Conservation (phyloP, 2,888 invertebrate species). For the Thecophora atra region DNA sequence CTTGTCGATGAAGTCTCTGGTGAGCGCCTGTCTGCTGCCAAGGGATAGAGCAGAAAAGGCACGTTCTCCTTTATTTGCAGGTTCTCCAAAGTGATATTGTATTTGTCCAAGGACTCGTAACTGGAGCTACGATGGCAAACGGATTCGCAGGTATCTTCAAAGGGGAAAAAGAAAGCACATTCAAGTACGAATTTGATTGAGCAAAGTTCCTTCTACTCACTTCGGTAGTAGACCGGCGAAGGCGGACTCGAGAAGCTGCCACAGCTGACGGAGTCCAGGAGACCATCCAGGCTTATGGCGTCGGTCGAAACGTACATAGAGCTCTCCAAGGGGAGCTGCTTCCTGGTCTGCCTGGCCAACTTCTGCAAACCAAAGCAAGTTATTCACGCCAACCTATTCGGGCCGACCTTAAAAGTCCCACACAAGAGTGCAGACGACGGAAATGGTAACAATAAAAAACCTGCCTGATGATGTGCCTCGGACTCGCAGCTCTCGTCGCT, state of each 20-base stretch:
- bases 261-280: slow-evolving; percentile 55
- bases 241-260: slow-evolving; percentile 54
- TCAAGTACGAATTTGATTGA: not conserved
- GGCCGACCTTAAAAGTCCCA: not conserved
- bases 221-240: slow-evolving; percentile 51
- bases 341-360: slow-evolving; percentile 47
- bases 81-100: slow-evolving; percentile 49
- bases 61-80: slow-evolving; percentile 47
- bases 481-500: slow-evolving; percentile 56
- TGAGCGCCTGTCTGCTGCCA: not conserved
- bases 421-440: not conserved
- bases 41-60: slow-evolving; percentile 45
- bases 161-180: slow-evolving; percentile 22
- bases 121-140: slow-evolving; percentile 45
- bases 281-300: slow-evolving; percentile 55
- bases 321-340: slow-evolving; percentile 42
- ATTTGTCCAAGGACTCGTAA: slow-evolving; percentile 53
- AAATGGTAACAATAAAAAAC: not conserved
- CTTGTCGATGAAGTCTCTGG: slow-evolving; percentile 14
- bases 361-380: slow-evolving; percentile 42
- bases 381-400: not conserved
- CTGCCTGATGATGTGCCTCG: slow-evolving; percentile 54
- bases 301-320: slow-evolving; percentile 53
- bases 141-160: slow-evolving; percentile 44
- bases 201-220: slow-evolving; percentile 43